Evolutionary conservation across 1,140 invertebrate genomes (phyloP), one percentile per base, ranked within the genome.

Genomic region (Lasioglossum baleicum): DNA sequence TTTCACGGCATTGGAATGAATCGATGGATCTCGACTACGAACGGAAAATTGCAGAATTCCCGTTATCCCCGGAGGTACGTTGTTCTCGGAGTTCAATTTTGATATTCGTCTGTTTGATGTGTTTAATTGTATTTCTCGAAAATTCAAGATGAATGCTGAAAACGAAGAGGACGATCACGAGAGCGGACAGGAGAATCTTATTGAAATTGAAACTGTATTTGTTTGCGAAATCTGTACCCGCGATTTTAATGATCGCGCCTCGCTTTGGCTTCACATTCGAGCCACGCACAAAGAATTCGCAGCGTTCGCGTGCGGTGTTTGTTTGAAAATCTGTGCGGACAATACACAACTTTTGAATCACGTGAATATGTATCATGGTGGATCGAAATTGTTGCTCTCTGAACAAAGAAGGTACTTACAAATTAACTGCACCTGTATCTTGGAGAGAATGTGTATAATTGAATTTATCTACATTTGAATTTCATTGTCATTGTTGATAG

Each of bases 231-330:
- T 94, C 56, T 94, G 94, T 83, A 91, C 92, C 8, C 89, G 94
- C 20, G 94, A 94, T 73, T 94, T 94, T 72, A 94, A 92, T 71
- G 94, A 94, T 78, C 90, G 94, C 76, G 92, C 93, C 0, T 94
- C 94, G 44, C 87, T 95, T 7, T 94, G 94, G 93, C 82, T 94
- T 7, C 95, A 95, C 81, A 93, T 95, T 83, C 88, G 94, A 17
- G 92, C 94, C 17, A 94, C 94, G 31, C 95, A 95, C 81, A 93
- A 94, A 76, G 92, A 94, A 82, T 92, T 92, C 66, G 93, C 94
- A 6, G 92, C 93, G n/a, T 93, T 94, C 67, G 93, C 94, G 1
- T 95, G 95, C 83, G 94, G 94, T 26, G 90, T 95, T 51, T 95
- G 95, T 85, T 86, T 95, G 31, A 93, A 94, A 83, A 94, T 95